Conservation (phyloP, 2,113 vertebrate species). For the Thamnophis sirtalis region DNA sequence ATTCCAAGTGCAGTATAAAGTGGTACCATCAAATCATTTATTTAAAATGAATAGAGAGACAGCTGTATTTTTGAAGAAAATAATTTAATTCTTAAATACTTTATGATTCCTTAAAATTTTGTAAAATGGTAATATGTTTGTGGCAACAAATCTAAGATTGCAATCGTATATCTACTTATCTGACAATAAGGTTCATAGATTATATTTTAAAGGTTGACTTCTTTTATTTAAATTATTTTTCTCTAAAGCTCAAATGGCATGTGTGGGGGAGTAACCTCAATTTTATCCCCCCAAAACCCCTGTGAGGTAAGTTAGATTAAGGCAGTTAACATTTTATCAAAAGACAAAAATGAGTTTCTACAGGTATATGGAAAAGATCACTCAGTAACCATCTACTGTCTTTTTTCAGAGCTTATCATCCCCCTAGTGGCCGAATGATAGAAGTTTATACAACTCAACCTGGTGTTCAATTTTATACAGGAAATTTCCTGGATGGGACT, state of each 20-base stretch:
- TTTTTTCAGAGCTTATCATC: conserved; percentile 76
- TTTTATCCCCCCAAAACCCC: not conserved
- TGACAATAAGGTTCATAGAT: not conserved
- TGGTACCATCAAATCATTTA: not conserved
- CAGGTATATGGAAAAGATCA: not conserved
- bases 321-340: not conserved
- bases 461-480: conserved; percentile 93
- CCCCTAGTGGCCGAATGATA: conserved; percentile 76
- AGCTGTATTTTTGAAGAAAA: not conserved
- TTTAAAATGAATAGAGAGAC: not conserved
- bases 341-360: not conserved
- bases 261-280: not conserved
- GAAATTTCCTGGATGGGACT: conserved; percentile 88
- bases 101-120: not conserved
- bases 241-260: not conserved
- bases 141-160: not conserved
- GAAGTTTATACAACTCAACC: conserved; percentile 87
- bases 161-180: not conserved
- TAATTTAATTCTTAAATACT: not conserved
- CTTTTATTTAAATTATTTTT: not conserved
- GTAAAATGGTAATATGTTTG: not conserved
- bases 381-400: not conserved
- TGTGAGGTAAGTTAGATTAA: not conserved
- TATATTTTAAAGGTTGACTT: not conserved
- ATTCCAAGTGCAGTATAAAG: not conserved